These are phyloP conservation scores for Eurypyga helias DNA, from an alignment of 2,113 vertebrate species.

Conservation along the genomic window DNA sequence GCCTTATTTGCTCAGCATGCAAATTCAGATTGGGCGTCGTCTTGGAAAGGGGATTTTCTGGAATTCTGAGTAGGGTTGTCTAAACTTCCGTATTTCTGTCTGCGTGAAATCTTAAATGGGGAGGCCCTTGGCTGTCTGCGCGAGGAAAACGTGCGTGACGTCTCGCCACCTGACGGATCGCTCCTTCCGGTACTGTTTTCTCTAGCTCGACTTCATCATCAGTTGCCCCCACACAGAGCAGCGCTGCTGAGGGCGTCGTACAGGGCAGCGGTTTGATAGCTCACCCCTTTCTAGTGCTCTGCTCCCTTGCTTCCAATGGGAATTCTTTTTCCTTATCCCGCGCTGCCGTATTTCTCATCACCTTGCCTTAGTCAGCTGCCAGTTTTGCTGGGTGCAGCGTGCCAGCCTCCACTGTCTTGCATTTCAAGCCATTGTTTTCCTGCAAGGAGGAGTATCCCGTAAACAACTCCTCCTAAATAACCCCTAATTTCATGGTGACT, in stretches of 20 bases:
- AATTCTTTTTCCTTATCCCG: neutral
- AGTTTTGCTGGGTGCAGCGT: neutral
- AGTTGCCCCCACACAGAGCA: neutral
- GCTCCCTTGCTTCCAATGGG: neutral
- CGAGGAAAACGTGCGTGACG: accelerated
- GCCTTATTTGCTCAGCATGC: neutral
- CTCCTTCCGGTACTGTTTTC: neutral
- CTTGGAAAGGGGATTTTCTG: neutral
- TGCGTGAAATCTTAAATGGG: neutral
- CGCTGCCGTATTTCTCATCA: neutral
- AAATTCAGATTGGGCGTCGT: neutral
- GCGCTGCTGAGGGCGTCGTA: neutral
- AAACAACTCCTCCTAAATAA: neutral
- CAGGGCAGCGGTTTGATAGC: neutral
- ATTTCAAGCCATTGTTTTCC: neutral
- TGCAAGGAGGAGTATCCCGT: neutral
- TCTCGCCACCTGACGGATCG: neutral
- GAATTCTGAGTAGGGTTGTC: neutral
- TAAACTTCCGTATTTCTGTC: neutral
- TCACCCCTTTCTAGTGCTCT: neutral
- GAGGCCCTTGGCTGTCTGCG: neutral
- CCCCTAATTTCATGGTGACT: neutral
- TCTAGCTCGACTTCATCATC: neutral
- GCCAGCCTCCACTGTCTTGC: neutral
- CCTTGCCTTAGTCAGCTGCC: neutral